phyloP scores from a whole-genome alignment of 1,140 invertebrate species.

The Proctacanthus coquilletti region DNA sequence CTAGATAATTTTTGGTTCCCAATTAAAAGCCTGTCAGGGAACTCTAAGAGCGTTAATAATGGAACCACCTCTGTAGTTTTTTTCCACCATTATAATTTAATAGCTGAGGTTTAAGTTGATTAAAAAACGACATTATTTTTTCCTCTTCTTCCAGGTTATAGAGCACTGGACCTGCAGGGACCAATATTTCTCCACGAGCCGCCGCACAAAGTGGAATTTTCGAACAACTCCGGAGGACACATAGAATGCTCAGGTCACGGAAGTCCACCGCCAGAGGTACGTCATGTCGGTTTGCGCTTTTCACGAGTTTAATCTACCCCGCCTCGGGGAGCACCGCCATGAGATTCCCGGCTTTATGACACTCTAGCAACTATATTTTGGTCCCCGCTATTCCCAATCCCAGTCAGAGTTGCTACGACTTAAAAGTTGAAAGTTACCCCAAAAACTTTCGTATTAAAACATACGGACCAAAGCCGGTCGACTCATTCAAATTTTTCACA shows the following conservation, averaged over 20 bases:
- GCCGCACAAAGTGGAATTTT: conserved; percentile 66
- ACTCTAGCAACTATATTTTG: too few relatives aligned
- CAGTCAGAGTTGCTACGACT: too few relatives aligned
- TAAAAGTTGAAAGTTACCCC: too few relatives aligned
- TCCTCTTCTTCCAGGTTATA: conserved; percentile 14
- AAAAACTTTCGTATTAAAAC: too few relatives aligned
- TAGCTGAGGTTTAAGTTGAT: neutral
- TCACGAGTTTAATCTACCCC: too few relatives aligned
- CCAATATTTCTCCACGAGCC: conserved; percentile 62
- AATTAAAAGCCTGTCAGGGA: neutral
- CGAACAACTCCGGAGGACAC: conserved; percentile 63
- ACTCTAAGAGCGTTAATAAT: neutral
- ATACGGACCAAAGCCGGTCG: too few relatives aligned
- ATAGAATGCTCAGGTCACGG: conserved; percentile 69
- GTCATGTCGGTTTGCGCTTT: too few relatives aligned
- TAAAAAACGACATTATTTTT: neutral
- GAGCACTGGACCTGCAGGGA: conserved; percentile 55
- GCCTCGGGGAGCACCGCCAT: too few relatives aligned
- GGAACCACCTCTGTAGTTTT: conserved; percentile 1
- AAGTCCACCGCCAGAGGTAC: conserved; percentile 49
- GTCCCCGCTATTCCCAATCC: too few relatives aligned
- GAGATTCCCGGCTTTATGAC: too few relatives aligned
- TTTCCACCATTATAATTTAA: conserved; percentile 5
- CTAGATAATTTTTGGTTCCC: too few relatives aligned
- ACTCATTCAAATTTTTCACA: too few relatives aligned